These are phyloP conservation scores for Diadema setosum DNA, from an alignment of 35 echinoderm and acorn worm species.

Conservation along the genomic window DNA sequence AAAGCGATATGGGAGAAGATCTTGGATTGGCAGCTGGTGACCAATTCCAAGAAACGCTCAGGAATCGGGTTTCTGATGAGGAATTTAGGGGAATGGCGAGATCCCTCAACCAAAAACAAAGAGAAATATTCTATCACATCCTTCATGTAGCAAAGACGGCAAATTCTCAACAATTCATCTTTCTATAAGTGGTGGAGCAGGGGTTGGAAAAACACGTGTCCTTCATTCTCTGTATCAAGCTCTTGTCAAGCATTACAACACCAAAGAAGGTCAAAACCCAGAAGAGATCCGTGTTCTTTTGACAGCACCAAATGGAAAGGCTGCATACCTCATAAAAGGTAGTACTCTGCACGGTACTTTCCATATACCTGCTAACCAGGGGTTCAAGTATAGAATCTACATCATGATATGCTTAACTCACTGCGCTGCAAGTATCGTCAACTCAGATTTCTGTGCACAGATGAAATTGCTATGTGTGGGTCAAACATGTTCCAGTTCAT, in stretches of 20 bases:
- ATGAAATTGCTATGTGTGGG: too few species aligned
- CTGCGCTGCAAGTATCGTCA: not conserved
- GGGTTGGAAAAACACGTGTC: not conserved
- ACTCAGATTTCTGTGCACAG: not conserved
- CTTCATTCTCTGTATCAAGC: not conserved
- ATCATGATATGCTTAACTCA: not conserved
- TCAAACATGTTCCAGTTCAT: not conserved
- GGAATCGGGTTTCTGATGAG: too few species aligned
- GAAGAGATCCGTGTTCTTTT: not conserved
- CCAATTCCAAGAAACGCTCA: too few species aligned
- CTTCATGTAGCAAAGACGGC: not conserved
- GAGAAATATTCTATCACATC: slow-evolving; percentile 19
- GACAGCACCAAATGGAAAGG: not conserved
- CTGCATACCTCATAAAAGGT: slow-evolving; percentile 8
- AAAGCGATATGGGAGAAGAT: too few species aligned
- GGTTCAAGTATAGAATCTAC: not conserved
- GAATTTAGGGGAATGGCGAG: too few species aligned
- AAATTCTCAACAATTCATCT: not conserved
- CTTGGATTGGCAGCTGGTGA: not conserved
- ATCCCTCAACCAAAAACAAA: slow-evolving; percentile 4
- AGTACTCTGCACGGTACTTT: not conserved
- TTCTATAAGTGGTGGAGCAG: slow-evolving; percentile 16
- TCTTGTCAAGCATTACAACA: not conserved
- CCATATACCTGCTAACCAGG: not conserved
- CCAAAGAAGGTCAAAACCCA: not conserved